These are phyloP conservation scores for Actinostola sp. DNA, from an alignment of 92 coral and sea anemone species.

Conservation along the genomic window DNA sequence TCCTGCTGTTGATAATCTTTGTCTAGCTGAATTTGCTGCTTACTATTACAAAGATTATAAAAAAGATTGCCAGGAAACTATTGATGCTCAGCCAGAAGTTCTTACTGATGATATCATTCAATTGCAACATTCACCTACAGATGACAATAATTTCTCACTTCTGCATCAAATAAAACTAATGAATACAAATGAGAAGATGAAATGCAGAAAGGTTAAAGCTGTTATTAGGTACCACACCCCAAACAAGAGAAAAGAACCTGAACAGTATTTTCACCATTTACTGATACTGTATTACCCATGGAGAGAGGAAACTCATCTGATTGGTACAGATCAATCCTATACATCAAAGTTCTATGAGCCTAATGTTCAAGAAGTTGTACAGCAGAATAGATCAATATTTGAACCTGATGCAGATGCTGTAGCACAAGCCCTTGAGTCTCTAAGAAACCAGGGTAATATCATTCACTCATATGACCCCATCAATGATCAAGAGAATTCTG, in stretches of 20 bases:
- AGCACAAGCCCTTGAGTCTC: slow-evolving; percentile 58
- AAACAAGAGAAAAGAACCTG: too few species aligned
- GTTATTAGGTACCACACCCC: slow-evolving; percentile 55
- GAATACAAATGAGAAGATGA: slow-evolving; percentile 39
- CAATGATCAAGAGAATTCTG: slow-evolving; percentile 74
- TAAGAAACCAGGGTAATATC: slow-evolving; percentile 49
- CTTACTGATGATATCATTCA: slow-evolving; percentile 53
- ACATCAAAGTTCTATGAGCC: slow-evolving; percentile 61
- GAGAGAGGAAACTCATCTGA: slow-evolving; percentile 53
- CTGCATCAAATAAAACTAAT: slow-evolving; percentile 43
- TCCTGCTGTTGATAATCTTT: slow-evolving; percentile 24
- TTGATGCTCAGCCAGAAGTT: slow-evolving; percentile 62
- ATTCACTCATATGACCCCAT: slow-evolving; percentile 57
- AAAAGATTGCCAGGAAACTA: slow-evolving; percentile 26
- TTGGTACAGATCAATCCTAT: slow-evolving; percentile 57
- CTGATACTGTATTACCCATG: slow-evolving; percentile 65
- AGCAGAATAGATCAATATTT: slow-evolving; percentile 61
- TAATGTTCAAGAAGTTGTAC: slow-evolving; percentile 56
- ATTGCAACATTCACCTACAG: slow-evolving; percentile 18
- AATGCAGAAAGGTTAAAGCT: slow-evolving; percentile 37
- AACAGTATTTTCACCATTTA: slow-evolving; percentile 68
- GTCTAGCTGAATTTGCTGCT: slow-evolving; percentile 76
- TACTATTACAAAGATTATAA: slow-evolving; percentile 62
- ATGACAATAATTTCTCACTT: slow-evolving; percentile 25
- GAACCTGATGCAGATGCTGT: slow-evolving; percentile 76